Conservation (phyloP, 2,113 vertebrate genomes). For the Phocoena phocoena region DNA sequence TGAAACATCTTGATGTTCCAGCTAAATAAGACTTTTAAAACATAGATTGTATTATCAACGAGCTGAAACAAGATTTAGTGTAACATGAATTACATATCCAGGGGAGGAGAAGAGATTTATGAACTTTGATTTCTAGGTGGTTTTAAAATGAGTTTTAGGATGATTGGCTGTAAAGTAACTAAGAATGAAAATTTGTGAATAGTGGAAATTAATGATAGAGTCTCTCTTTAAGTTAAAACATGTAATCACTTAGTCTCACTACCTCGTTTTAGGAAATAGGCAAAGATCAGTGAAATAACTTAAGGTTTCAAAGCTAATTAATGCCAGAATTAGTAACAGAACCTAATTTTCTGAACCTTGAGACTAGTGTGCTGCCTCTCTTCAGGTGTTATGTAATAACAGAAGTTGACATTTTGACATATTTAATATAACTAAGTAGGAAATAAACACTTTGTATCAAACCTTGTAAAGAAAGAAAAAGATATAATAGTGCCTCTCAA, state of each 20-base stretch:
- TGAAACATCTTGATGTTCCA: background rate
- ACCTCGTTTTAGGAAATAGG: background rate
- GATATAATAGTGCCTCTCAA: background rate
- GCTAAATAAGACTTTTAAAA: background rate
- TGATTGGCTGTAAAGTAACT: background rate
- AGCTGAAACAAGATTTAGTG: background rate
- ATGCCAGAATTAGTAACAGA: background rate
- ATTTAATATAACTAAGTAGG: background rate
- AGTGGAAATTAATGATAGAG: background rate
- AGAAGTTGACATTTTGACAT: background rate
- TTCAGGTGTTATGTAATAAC: background rate
- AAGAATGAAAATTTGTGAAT: slow-evolving; percentile 4
- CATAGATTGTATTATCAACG: background rate
- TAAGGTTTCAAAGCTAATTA: background rate
- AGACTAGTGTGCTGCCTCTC: background rate
- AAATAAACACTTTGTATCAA: background rate
- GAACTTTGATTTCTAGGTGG: background rate
- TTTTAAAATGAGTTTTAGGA: slow-evolving; percentile 25
- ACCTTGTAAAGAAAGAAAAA: background rate
- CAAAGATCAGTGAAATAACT: background rate
- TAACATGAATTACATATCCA: background rate
- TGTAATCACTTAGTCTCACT: background rate
- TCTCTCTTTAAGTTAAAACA: background rate
- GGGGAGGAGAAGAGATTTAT: background rate
- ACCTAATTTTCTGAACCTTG: slow-evolving; percentile 12